phyloP scores from a whole-genome alignment of 2,113 vertebrate genomes.

The Thinocorus orbignyianus region DNA sequence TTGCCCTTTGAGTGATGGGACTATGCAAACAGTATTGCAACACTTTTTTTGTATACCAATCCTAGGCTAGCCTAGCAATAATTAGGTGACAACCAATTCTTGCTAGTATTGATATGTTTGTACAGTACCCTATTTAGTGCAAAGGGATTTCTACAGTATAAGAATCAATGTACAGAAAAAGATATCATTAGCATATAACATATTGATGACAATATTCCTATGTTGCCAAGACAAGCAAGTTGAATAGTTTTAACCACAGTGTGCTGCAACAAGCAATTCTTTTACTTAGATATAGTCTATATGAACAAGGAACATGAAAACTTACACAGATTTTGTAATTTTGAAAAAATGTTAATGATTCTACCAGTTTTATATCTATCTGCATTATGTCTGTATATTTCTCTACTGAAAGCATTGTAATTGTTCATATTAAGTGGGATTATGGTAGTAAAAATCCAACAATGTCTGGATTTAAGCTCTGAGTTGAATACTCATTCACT shows the following conservation, averaged over 20 bases:
- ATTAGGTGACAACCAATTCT: background rate
- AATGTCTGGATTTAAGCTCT: background rate
- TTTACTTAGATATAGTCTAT: background rate
- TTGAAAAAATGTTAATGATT: background rate
- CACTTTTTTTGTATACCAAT: background rate
- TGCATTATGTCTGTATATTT: background rate
- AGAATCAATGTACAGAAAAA: background rate
- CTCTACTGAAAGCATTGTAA: background rate
- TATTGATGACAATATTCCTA: background rate
- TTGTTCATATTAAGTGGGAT: background rate
- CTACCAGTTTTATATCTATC: background rate
- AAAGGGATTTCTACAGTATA: background rate
- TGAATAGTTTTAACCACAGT: background rate
- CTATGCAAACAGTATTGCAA: background rate
- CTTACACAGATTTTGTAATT: background rate
- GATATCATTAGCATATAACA: background rate
- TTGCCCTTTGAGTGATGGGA: background rate
- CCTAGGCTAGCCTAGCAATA: background rate
- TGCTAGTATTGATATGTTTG: background rate
- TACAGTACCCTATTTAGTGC: background rate
- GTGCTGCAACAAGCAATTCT: background rate
- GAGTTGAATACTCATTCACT: conserved; percentile 16
- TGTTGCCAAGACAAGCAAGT: background rate
- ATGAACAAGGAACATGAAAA: background rate
- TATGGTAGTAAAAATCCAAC: background rate